Evolutionary conservation across 2,113 vertebrate species (phyloP).

Genomic region (Cercocebus atys): DNA sequence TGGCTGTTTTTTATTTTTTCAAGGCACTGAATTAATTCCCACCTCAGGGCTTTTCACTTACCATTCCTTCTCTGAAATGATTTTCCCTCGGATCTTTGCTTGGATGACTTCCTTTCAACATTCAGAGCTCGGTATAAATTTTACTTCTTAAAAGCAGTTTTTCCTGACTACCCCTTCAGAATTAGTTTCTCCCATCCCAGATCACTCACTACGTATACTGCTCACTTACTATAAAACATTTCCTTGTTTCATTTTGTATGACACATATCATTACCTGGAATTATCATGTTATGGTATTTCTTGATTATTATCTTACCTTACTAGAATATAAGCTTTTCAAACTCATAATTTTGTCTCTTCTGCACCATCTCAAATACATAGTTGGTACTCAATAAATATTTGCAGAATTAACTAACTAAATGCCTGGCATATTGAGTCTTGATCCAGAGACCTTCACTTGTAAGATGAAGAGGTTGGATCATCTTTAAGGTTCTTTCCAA

Average conservation of each 20-base stretch:
- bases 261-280: background rate
- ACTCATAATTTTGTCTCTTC: background rate
- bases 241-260: background rate
- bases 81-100: slow-evolving; percentile 41
- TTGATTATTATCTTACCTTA: background rate
- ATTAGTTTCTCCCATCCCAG: background rate
- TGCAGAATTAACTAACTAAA: background rate
- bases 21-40: background rate
- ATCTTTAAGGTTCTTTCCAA: slow-evolving; percentile 9
- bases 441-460: background rate
- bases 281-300: background rate
- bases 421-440: background rate
- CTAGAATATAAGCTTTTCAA: background rate
- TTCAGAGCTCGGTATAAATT: background rate
- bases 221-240: background rate
- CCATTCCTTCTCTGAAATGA: background rate
- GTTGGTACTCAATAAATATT: slow-evolving; percentile 10
- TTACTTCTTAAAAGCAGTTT: background rate
- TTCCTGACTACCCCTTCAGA: background rate
- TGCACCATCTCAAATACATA: background rate
- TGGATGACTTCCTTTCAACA: background rate
- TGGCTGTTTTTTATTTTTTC: slow-evolving; percentile 11
- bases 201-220: background rate
- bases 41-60: slow-evolving; percentile 22
- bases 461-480: background rate